phyloP scores from a whole-genome alignment of 2,888 invertebrate genomes.

The Tricholauxania praeusta region DNA sequence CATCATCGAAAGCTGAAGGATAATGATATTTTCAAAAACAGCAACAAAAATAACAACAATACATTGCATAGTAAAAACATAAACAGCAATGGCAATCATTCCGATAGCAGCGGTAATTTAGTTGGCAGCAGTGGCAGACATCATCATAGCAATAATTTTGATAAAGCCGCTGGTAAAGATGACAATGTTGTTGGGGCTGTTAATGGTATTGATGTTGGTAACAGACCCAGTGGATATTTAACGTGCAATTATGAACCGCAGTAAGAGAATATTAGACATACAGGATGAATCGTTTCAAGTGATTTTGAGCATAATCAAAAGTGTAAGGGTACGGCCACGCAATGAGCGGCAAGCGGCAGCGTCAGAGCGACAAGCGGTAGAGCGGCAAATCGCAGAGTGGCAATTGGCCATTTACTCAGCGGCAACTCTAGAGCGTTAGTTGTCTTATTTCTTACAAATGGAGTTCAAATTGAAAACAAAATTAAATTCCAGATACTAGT shows the following conservation, averaged over 20 bases:
- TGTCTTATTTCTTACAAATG: too few relatives aligned
- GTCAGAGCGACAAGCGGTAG: too few relatives aligned
- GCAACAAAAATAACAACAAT: conserved; percentile 41
- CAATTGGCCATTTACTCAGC: too few relatives aligned
- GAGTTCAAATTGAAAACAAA: too few relatives aligned
- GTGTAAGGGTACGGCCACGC: too few relatives aligned
- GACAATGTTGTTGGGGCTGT: conserved; percentile 25
- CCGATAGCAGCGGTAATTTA: conserved; percentile 23
- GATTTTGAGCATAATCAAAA: too few relatives aligned
- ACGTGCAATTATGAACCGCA: conserved; percentile 31
- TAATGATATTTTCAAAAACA: conserved; percentile 23
- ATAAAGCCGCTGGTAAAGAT: conserved; percentile 28
- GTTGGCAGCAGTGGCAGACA: conserved; percentile 8
- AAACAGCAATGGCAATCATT: conserved; percentile 28
- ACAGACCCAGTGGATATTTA: conserved; percentile 29
- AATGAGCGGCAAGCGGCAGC: too few relatives aligned
- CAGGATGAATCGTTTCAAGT: too few relatives aligned
- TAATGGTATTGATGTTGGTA: conserved; percentile 28
- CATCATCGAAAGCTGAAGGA: conserved; percentile 12
- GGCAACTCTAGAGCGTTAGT: too few relatives aligned
- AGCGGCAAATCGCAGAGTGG: too few relatives aligned
- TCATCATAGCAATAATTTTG: conserved; percentile 28
- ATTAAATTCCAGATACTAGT: too few relatives aligned
- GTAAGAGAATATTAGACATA: conserved; percentile 21
- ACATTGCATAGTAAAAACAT: conserved; percentile 39